phyloP scores from a whole-genome alignment of 2,113 vertebrate genomes.

The Salvelinus alpinus region DNA sequence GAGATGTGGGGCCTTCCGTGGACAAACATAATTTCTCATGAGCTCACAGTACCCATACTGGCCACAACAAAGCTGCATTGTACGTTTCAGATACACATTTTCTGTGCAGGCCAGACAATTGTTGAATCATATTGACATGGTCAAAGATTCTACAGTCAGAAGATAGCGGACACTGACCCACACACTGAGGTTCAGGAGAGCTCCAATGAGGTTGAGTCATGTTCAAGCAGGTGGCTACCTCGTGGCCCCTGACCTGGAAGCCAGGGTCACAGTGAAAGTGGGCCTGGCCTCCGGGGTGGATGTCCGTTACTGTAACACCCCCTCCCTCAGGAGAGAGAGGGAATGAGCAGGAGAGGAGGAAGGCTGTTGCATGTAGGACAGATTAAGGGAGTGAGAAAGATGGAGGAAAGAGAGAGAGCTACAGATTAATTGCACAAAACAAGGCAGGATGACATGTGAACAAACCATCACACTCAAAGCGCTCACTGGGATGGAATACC shows the following conservation, averaged over 20 bases:
- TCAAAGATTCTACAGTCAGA: too few relatives aligned
- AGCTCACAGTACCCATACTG: too few relatives aligned
- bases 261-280: constrained; percentile 89
- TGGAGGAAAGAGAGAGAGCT: not conserved
- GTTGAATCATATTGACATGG: too few relatives aligned
- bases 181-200: constrained; percentile 75
- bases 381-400: not conserved
- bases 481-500: not conserved
- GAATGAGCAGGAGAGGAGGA: constrained; percentile 86
- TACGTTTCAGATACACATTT: too few relatives aligned
- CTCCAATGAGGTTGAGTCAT: constrained; percentile 86
- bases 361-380: constrained; percentile 67
- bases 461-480: not conserved
- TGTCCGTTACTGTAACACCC: constrained; percentile 87
- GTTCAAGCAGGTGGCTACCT: constrained; percentile 84
- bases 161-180: constrained; percentile 56
- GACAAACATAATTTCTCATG: too few relatives aligned
- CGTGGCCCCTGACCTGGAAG: constrained; percentile 85
- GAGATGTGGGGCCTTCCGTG: too few relatives aligned
- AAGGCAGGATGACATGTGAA: not conserved
- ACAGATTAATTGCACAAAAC: not conserved
- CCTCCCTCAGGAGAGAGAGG: constrained; percentile 82
- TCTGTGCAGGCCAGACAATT: too few relatives aligned
- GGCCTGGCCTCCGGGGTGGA: constrained; percentile 87
- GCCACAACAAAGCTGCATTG: too few relatives aligned